These are phyloP conservation scores for Meteorus cinctellus DNA, from an alignment of 2,888 invertebrate species.

Conservation along the genomic window DNA sequence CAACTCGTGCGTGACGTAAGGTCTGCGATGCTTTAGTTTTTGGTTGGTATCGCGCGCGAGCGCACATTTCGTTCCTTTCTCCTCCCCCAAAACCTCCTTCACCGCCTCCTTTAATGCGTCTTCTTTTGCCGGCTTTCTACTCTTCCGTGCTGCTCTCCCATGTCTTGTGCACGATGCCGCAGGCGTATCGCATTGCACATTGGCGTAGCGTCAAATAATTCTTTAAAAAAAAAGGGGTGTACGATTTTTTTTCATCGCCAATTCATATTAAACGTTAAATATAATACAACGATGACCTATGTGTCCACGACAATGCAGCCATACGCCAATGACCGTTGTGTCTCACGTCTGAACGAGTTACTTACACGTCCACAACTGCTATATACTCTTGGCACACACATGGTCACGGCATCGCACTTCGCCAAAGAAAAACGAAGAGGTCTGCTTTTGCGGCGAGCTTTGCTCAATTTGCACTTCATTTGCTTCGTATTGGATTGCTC, in stretches of 20 bases:
- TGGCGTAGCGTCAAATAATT: constrained; percentile 7
- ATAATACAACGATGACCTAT: not conserved
- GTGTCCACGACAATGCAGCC: not conserved
- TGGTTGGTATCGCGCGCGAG: not conserved
- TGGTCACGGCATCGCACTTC: constrained; percentile 40
- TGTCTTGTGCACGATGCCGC: constrained; percentile 56
- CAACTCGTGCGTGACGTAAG: constrained; percentile 39
- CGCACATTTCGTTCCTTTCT: not conserved
- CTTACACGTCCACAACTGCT: constrained; percentile 44
- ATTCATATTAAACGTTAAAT: not conserved
- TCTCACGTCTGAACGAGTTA: constrained; percentile 67
- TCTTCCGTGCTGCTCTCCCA: not conserved
- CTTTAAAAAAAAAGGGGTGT: not conserved
- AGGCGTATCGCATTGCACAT: constrained; percentile 69
- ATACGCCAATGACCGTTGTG: constrained; percentile 15
- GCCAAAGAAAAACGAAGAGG: constrained; percentile 53
- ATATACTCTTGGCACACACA: constrained; percentile 16
- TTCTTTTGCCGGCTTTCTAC: constrained; percentile 17
- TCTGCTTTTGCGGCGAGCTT: constrained; percentile 57
- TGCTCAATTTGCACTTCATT: constrained; percentile 71
- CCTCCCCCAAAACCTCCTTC: not conserved
- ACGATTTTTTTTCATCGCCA: not conserved
- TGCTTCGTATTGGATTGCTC: constrained; percentile 69
- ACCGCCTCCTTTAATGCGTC: not conserved
- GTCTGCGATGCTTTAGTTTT: constrained; percentile 39